Percentiles rank a stretch among this genome's conserved stretches.
Evolutionary conservation across 2,888 invertebrate genomes (phyloP).

Genomic region (Diachrysia chrysitis): DNA sequence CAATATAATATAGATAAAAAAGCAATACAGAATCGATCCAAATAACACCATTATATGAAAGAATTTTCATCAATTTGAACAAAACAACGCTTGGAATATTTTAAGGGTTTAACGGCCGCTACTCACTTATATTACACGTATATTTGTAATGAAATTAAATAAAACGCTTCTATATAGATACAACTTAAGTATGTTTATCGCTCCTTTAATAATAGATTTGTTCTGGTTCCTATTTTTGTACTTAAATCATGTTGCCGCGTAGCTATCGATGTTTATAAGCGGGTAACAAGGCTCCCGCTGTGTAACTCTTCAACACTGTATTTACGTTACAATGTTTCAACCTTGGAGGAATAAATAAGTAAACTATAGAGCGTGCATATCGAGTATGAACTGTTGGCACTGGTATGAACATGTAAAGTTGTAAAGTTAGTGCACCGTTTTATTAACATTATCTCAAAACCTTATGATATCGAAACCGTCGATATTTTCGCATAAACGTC

Average conservation of each 20-base stretch:
- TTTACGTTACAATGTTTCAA: conserved; percentile 54
- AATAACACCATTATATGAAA: background rate
- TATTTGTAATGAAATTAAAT: background rate
- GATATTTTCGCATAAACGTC: too few species aligned
- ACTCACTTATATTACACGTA: background rate
- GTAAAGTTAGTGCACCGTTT: too few species aligned
- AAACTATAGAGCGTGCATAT: too few species aligned
- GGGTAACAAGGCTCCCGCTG: conserved; percentile 20
- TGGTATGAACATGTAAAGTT: too few species aligned
- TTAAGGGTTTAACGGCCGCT: background rate
- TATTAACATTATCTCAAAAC: too few species aligned
- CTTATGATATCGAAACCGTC: too few species aligned
- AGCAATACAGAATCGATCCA: background rate
- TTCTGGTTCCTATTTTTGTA: background rate
- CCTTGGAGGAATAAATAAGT: too few species aligned
- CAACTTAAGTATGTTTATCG: background rate
- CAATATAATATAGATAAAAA: background rate
- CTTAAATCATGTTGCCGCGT: conserved; percentile 20
- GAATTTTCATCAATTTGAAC: background rate
- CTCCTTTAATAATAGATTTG: background rate
- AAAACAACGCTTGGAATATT: background rate
- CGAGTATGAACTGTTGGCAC: too few species aligned
- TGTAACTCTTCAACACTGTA: conserved; percentile 34
- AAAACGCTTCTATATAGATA: background rate
- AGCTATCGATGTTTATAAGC: conserved; percentile 26